Evolutionary conservation across 2,888 invertebrate genomes (phyloP).

Genomic region (Acronicta aceris): DNA sequence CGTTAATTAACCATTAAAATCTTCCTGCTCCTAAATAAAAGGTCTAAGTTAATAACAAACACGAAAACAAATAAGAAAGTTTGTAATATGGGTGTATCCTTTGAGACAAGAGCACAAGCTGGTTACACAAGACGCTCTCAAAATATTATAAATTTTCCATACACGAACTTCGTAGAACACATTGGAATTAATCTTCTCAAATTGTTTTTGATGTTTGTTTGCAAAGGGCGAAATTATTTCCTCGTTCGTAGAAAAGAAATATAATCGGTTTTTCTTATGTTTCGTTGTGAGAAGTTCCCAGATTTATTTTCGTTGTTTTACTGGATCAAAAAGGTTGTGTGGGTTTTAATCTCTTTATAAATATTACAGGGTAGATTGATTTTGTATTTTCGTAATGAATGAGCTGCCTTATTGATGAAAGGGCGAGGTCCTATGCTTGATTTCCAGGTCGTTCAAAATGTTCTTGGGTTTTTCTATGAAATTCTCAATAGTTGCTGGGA

Average conservation of each 20-base stretch:
- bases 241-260: constrained; percentile 7
- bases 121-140: constrained; percentile 27
- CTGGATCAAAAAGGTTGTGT: too few relatives aligned
- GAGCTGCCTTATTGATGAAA: background rate
- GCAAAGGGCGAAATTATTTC: constrained; percentile 12
- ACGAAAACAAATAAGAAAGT: constrained; percentile 48
- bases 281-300: too few relatives aligned
- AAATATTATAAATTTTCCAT: constrained; percentile 45
- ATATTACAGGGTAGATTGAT: too few relatives aligned
- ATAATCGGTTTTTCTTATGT: background rate
- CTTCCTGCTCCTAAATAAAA: constrained; percentile 21
- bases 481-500: too few relatives aligned
- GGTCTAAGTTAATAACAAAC: constrained; percentile 42
- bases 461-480: too few relatives aligned
- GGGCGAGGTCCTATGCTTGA: too few relatives aligned
- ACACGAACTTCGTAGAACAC: constrained; percentile 41
- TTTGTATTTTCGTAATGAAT: too few relatives aligned
- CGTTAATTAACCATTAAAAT: constrained; percentile 29
- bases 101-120: constrained; percentile 41
- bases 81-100: constrained; percentile 48
- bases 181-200: constrained; percentile 46
- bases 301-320: background rate
- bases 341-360: too few relatives aligned
- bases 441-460: too few relatives aligned
- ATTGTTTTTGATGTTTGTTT: constrained; percentile 43